Evolutionary conservation across 1,140 invertebrate genomes (phyloP), one percentile per base, ranked within the genome.

Genomic region (Cyclargus thomasi): DNA sequence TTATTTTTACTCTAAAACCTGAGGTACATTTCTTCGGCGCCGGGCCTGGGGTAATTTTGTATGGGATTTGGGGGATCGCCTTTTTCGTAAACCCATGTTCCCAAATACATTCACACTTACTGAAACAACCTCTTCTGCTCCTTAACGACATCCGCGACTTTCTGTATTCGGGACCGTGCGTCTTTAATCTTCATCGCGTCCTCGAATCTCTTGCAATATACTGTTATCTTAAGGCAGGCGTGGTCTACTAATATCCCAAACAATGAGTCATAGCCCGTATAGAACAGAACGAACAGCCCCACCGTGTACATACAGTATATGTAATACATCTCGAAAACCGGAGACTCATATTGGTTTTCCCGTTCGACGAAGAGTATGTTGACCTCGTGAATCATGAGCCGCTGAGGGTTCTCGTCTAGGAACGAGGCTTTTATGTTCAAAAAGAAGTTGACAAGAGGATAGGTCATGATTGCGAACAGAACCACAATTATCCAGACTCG

Each of bases 241-340:
- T 59, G 18, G 17, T 59, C 55, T 8, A 59, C 18, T 5, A 59
- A 18, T 22, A 59, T 59, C 0, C 55, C 55, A 8, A 59, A 59
- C 14, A 59, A 7, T 1, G 55, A 59, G 10, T 59, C 55, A 2
- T 59, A 59, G 17, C 55, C 55, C 17, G 55, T 11, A 8, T 59
- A 59, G 21, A 59, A 59, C 11, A 59, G 55, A 8, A 59, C 1
- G 20, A 59, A 59, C 18, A 22, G 2, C 5, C 18, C 55, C 10
- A 20, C 55, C 10, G 62, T 22, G 7, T 63, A 63, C 11, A 63
- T 14, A 35, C 21, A 63, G n/a, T 63, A 63, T 1, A 63, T 63
- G 17, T 63, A 63, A 16, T 63, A 63, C 17, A 63, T 14, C 17
- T 63, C 62, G 23, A 63, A 63, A 63, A 23, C n/a, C 22, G 23